Evolutionary conservation across 1,140 invertebrate genomes (phyloP), one percentile per base, ranked within the genome.

Genomic region (Acyrthosiphon pisum): DNA sequence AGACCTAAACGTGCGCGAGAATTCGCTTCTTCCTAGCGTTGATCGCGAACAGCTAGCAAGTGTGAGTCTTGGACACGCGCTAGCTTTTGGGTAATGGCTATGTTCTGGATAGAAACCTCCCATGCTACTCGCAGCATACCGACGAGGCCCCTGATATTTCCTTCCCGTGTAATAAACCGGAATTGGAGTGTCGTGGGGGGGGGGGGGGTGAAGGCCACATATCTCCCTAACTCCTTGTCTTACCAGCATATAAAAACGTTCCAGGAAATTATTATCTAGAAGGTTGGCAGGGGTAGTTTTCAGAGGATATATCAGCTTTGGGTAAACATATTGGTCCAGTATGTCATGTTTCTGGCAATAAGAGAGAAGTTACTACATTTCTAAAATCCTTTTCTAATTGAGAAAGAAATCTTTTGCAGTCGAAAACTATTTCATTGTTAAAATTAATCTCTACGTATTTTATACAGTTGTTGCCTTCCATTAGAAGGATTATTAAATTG

Each of bases 341-440:
- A 89, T 90, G 22, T 90, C 60, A 18, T 50, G 44, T 53, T 88
- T 88, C 46, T 88, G 22, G 46, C 50, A 88, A 18, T n/a, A 88
- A 6, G 11, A n/a, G 86, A 50, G 86, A 88, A 48, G 86, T 88
- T 35, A 88, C 46, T 50, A 88, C 48, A 41, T 91, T 91, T 68
- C 56, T 68, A 76, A 68, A 91, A 48, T 91, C 90, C 37, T 83
- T 91, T 91, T 68, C 90, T n/a, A 91, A 37, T 48, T 91, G 23
- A 41, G 44, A 76, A 91, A 91, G n/a, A 81, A 91, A 90, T 35
- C n/a, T 60, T 44, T 60, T 91, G 0, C 26, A 7, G 50, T 60
- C 53, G 26, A 91, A 91, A 87, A 87, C 23, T 44, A n/a, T 37
- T 37, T 37, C 37, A 2, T 37, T 2, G 37, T 37, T 37, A 2